Conservation (phyloP, 2,797 vertebrate genomes). For the Characodon lateralis region DNA sequence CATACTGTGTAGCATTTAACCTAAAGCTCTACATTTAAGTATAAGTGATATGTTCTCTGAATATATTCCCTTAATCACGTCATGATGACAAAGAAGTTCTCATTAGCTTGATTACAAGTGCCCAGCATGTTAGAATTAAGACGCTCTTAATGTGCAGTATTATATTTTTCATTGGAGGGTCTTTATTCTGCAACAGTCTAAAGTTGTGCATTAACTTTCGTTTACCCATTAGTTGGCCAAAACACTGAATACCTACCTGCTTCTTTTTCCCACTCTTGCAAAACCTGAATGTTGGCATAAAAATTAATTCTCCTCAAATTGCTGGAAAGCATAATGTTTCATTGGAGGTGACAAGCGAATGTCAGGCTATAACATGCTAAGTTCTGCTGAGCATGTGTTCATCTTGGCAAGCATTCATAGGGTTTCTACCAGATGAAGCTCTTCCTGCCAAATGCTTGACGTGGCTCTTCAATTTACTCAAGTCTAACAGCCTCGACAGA, state of each 20-base stretch:
- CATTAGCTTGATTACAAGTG: not conserved
- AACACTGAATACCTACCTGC: not conserved
- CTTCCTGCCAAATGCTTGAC: conserved; percentile 57
- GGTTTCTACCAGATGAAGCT: conserved; percentile 52
- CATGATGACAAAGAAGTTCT: not conserved
- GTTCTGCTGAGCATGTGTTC: conserved; percentile 57
- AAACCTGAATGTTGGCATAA: conserved; percentile 3
- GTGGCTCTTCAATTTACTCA: conserved; percentile 48
- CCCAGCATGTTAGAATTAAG: not conserved
- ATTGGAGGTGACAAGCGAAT: conserved; percentile 37
- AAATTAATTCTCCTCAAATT: not conserved
- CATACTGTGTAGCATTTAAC: too few relatives aligned
- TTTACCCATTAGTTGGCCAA: not conserved
- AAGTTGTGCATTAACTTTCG: too few relatives aligned
- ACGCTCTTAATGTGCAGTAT: not conserved
- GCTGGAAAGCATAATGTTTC: conserved; percentile 10
- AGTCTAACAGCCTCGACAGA: conserved; percentile 26
- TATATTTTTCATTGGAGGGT: not conserved
- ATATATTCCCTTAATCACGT: not conserved
- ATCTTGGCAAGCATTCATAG: conserved; percentile 40
- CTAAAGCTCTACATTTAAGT: too few relatives aligned
- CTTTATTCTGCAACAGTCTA: too few relatives aligned
- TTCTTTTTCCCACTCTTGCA: not conserved
- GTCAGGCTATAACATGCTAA: conserved; percentile 63
- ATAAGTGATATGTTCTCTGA: not conserved